Evolutionary conservation across 2,113 vertebrate genomes (phyloP).

Genomic region (Delphinapterus leucas): DNA sequence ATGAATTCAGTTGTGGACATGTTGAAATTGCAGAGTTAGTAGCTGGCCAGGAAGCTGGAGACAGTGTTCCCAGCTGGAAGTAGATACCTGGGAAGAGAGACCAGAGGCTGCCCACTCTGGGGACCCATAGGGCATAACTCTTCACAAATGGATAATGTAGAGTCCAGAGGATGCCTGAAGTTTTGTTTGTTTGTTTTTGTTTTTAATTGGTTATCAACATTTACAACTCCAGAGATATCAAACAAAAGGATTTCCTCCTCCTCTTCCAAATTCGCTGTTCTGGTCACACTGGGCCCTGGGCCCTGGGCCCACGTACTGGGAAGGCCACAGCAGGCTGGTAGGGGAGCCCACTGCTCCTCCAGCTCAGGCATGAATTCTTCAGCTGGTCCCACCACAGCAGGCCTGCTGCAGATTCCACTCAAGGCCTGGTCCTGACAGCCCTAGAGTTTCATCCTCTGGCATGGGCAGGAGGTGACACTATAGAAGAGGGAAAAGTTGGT

Average conservation of each 20-base stretch:
- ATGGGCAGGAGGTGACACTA: neutral
- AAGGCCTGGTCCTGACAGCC: neutral
- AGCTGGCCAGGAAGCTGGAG: neutral
- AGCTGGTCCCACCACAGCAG: neutral
- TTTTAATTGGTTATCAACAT: neutral
- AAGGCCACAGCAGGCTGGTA: neutral
- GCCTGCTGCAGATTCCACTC: neutral
- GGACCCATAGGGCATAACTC: neutral
- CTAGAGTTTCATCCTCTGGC: neutral
- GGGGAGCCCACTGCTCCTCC: neutral
- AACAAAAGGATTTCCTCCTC: neutral
- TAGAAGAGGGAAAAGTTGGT: neutral
- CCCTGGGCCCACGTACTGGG: neutral
- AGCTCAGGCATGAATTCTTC: neutral
- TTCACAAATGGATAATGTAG: neutral
- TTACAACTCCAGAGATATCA: constrained; percentile 20
- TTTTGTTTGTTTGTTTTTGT: neutral
- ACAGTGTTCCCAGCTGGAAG: neutral
- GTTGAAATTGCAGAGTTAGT: neutral
- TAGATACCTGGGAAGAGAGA: neutral
- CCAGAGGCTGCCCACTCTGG: neutral
- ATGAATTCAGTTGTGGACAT: neutral
- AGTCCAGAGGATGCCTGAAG: neutral
- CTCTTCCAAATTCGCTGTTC: neutral
- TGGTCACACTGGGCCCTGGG: neutral